Evolutionary conservation across 2,113 vertebrate species (phyloP).

Genomic region (Arvicanthis niloticus): DNA sequence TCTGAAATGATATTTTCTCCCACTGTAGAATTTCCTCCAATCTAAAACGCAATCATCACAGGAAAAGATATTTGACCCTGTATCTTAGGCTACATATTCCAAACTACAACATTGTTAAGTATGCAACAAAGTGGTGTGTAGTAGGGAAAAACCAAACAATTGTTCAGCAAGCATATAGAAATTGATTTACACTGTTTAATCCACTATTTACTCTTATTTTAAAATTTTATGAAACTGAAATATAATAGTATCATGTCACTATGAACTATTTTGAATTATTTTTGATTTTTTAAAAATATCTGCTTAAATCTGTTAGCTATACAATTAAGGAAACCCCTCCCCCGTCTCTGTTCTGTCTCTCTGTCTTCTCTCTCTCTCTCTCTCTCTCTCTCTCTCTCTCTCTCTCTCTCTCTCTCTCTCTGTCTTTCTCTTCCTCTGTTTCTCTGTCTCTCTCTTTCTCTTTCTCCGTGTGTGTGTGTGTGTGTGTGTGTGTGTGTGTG

Average conservation of each 20-base stretch:
- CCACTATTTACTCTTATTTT: not conserved
- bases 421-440: not conserved
- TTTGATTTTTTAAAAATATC: constrained; percentile 26
- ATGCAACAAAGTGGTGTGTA: not conserved
- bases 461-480: not conserved
- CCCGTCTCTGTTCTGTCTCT: not conserved
- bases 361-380: not conserved
- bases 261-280: constrained; percentile 32
- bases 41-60: not conserved
- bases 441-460: not conserved
- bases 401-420: not conserved
- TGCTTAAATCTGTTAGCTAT: not conserved
- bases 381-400: not conserved
- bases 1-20: not conserved
- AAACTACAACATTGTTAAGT: not conserved
- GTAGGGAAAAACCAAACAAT: not conserved
- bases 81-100: not conserved
- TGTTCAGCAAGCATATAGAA: not conserved
- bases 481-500: not conserved
- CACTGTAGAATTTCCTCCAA: not conserved
- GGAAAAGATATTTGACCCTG: not conserved
- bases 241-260: not conserved
- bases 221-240: constrained; percentile 28
- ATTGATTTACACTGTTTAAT: not conserved
- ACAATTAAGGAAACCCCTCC: not conserved